phyloP scores from a whole-genome alignment of 35 echinoderm and acorn worm species.

The Anneissia japonica region DNA sequence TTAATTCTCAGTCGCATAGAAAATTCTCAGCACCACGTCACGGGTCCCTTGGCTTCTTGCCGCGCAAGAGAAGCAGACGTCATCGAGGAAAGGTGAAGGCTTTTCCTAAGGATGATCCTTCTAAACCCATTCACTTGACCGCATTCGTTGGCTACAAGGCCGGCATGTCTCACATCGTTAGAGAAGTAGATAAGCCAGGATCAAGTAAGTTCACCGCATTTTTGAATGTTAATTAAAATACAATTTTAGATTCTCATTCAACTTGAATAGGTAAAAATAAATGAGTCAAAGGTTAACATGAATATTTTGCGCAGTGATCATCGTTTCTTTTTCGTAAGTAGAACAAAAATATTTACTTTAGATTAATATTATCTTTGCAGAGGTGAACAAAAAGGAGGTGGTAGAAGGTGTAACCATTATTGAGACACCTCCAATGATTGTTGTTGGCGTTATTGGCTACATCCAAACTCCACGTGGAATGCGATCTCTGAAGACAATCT shows the following conservation, averaged over 20 bases:
- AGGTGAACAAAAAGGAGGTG: constrained; percentile 96
- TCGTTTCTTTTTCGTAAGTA: no score
- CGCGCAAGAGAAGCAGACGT: constrained; percentile 77
- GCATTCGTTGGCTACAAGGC: constrained; percentile 98
- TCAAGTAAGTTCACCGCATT: constrained; percentile 67
- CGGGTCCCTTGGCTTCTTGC: constrained; percentile 95
- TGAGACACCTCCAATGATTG: constrained; percentile 88
- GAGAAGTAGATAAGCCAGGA: constrained; percentile 90
- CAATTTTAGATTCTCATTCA: no score
- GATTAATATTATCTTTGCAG: constrained; percentile 54
- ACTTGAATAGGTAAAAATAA: no score
- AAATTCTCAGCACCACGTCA: constrained; percentile 98
- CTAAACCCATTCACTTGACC: constrained; percentile 89
- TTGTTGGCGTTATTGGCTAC: constrained; percentile 91
- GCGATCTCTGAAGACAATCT: constrained; percentile 84
- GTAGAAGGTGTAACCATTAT: constrained; percentile 92
- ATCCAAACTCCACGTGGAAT: constrained; percentile 89
- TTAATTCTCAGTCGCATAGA: constrained; percentile 65
- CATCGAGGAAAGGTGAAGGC: constrained; percentile 94
- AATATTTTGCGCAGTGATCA: no score
- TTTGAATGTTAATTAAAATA: no score
- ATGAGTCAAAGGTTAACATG: no score
- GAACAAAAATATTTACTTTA: no score
- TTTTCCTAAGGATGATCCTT: constrained; percentile 93
- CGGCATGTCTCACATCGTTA: constrained; percentile 94